Base-by-base conservation (phyloP, 2,113 vertebrate species). In the Psilopsiagon aurifrons region DNA sequence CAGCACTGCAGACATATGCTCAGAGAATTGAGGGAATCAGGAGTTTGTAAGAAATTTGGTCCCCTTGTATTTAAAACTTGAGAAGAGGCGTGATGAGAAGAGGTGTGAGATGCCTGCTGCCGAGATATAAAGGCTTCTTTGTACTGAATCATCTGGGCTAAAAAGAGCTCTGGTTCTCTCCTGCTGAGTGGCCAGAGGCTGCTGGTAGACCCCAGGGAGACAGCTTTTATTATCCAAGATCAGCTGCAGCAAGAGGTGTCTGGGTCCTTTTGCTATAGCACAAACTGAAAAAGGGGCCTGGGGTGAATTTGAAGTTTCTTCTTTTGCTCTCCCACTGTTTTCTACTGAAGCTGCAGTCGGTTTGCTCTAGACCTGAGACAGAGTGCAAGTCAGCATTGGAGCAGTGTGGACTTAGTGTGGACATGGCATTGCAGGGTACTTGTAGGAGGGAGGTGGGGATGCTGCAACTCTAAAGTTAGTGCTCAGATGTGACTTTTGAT, bases 71-170 rank as follows among this genome's bases (percentile, higher is more conserved):
- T 88, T 95, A 66, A 59, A 83, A 69, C 67, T 39, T 39, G 63
- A 62, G 87, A 60, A 92, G 94, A 95, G 75, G 87, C n/a, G 63
- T 90, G 90, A 84, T 94, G 84, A 18, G 39, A 31, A 94, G 93
- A 91, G 81, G 74, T 2, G 13, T 1, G 2, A 39, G 91, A 31
- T 76, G 91, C 92, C 70, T 54, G 90, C 71, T 91, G 78, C 62
- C 35, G 49, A 83, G 79, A 67, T 66, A 12, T 9, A 79, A 88
- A 96, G 78, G 67, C 46, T 85, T 29, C 70, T 92, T 92, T 86
- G 84, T 90, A 75, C 75, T 90, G 84, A 90, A 74, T 73, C 87
- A 59, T 7, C 49, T 0, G 0, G 11, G 44, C 52, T 81, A 91
- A 78, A 89, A 83, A 24, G 69, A 85, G 84, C 70, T 57, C 33